phyloP scores from a whole-genome alignment of 2,888 invertebrate species.

The Agriopis aurantiaria region DNA sequence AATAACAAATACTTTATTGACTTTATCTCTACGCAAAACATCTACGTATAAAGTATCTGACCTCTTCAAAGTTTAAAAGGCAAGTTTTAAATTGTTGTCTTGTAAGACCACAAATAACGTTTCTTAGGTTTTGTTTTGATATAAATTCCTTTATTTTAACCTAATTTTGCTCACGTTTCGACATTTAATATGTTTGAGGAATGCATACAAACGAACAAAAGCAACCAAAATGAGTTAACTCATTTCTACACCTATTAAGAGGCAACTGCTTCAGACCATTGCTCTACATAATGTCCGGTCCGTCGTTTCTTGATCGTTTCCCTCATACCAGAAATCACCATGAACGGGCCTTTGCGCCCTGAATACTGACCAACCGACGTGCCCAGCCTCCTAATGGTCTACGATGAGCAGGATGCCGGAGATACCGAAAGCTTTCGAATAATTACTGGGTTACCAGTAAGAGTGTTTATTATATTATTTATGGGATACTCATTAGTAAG shows the following conservation, averaged over 20 bases:
- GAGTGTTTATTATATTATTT: conserved; percentile 11
- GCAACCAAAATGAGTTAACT: background rate
- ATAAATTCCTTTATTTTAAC: background rate
- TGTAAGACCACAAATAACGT: no score
- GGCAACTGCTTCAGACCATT: conserved; percentile 6
- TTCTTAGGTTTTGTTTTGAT: background rate
- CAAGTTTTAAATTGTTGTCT: background rate
- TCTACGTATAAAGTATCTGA: background rate
- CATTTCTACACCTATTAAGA: background rate
- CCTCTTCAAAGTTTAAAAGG: background rate
- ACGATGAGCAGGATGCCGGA: conserved; percentile 24
- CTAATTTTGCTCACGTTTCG: background rate
- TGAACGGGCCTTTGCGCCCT: conserved; percentile 13
- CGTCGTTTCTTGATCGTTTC: conserved; percentile 7
- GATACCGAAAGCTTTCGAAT: conserved; percentile 37
- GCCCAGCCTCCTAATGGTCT: conserved; percentile 12
- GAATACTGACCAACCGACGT: conserved; percentile 25
- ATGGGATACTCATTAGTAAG: background rate
- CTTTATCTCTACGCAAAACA: background rate
- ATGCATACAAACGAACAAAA: no score
- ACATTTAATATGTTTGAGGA: no score
- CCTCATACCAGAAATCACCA: conserved; percentile 26
- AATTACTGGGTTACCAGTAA: conserved; percentile 31
- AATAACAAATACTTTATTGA: background rate
- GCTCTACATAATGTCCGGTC: conserved; percentile 33